Evolutionary conservation across 2,888 invertebrate species (phyloP).

Genomic region (Chrysolina haemoptera): DNA sequence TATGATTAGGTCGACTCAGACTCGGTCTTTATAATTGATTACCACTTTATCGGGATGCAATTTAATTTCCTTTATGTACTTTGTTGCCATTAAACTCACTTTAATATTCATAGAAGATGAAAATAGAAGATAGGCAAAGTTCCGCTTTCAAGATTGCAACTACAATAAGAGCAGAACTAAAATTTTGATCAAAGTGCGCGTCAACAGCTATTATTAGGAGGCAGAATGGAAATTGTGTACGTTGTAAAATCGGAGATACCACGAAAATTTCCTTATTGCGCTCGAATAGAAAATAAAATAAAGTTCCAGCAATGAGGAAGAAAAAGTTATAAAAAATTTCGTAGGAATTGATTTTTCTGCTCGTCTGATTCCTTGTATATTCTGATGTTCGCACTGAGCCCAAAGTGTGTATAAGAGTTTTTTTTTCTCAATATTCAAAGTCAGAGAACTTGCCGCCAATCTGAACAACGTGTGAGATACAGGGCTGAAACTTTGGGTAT

Average conservation of each 20-base stretch:
- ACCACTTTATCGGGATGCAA: neutral
- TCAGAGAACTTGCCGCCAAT: too few species aligned
- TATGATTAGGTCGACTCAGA: neutral
- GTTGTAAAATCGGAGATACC: neutral
- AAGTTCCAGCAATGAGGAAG: neutral
- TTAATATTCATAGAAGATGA: neutral
- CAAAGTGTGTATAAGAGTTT: too few species aligned
- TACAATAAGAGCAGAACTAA: neutral
- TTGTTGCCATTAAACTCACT: neutral
- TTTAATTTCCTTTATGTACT: neutral
- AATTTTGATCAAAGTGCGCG: neutral
- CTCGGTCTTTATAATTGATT: neutral
- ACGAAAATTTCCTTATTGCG: neutral
- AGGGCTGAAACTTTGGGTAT: too few species aligned
- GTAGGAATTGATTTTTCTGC: too few species aligned
- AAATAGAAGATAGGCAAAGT: neutral
- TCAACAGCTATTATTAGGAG: neutral
- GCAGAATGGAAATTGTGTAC: neutral
- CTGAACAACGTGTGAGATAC: too few species aligned
- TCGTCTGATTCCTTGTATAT: too few species aligned
- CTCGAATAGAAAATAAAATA: neutral
- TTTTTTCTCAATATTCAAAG: too few species aligned
- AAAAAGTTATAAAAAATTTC: too few species aligned
- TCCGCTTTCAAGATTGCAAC: neutral
- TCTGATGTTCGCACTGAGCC: too few species aligned